Base-by-base conservation (phyloP, 2,888 invertebrate genomes). In the Geotrupes spiniger region DNA sequence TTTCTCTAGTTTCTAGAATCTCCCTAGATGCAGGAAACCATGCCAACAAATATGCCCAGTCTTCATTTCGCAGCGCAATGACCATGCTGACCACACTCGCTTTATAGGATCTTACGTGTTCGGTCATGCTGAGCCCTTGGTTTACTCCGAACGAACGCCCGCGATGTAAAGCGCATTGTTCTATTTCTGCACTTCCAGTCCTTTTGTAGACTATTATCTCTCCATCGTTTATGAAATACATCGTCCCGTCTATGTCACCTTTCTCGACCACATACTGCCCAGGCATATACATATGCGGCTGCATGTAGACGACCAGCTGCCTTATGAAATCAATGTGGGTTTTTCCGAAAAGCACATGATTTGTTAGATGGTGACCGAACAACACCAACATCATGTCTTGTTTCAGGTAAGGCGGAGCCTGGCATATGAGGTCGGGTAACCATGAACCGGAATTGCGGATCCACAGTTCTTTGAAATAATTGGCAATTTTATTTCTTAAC, bases 251-350 rank as follows among this genome's bases (percentile, higher is more conserved):
- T 0, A 77, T 74, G 53, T 78, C 77, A 1, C 77, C 78, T n/a
- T 74, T 71, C 54, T 77, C 77, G n/a, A 76, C 76, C n/a, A 78
- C 76, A 36, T 77, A 77, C 60, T 77, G 76, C 4, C 76, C 76
- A 1, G 78, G 77, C 47, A 77, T 76, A 59, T 76, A 78, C 1
- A 78, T 76, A 31, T 76, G 76, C 46, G 76, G 75, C 14, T 70
- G 71, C 68, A 78, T 68, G 73, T 76, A 76, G 71, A 74, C 75
- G 0, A 67, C 66, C 4, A 77, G 54, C 74, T 77, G 77, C 45
- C 76, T 61, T 49, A 70, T 69, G 43, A 78, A 77, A 46, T 77
- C 76, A 10, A 73, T 71, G 25, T 74, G 73, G 0, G 76, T 72
- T 46, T 71, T 74, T 28, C 65, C 67, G 57, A 78, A 78, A 66